A percentile compares a stretch with the other conserved stretches of the same genome.
Conservation (phyloP, 2,113 vertebrate genomes). For the Oncorhynchus clarkii region DNA sequence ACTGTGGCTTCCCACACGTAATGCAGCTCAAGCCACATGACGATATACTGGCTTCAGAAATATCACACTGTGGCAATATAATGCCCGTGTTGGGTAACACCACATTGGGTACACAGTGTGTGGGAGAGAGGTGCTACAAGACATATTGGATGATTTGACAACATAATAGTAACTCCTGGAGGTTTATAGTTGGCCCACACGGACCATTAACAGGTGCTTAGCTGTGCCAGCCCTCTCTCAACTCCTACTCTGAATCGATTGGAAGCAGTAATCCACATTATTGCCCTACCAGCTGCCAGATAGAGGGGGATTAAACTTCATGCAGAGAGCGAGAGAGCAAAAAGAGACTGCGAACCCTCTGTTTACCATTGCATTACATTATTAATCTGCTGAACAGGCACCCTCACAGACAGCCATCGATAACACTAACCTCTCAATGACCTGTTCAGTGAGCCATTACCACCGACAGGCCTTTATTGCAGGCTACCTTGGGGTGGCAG, state of each 20-base stretch:
- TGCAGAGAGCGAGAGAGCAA: neutral
- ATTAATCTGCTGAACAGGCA: neutral
- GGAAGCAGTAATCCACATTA: conserved; percentile 19
- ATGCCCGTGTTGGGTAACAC: neutral
- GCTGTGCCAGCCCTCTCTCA: neutral
- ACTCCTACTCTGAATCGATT: conserved; percentile 14
- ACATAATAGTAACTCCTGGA: neutral
- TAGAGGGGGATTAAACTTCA: neutral
- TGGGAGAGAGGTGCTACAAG: neutral
- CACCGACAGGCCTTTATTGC: neutral
- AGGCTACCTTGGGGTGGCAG: too few species aligned
- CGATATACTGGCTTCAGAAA: conserved; percentile 3
- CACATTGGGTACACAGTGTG: neutral
- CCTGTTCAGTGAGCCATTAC: conserved; percentile 22
- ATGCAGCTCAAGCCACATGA: conserved; percentile 31
- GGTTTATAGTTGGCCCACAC: neutral
- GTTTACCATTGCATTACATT: neutral
- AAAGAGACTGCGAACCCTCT: neutral
- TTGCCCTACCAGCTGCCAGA: neutral
- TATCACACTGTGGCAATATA: neutral
- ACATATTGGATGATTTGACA: neutral
- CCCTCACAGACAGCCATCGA: neutral
- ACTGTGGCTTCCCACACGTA: conserved; percentile 43
- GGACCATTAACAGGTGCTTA: conserved; percentile 31
- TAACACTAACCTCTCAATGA: neutral